Conservation (phyloP, 2,888 invertebrate species). For the Crepidodera aurea region DNA sequence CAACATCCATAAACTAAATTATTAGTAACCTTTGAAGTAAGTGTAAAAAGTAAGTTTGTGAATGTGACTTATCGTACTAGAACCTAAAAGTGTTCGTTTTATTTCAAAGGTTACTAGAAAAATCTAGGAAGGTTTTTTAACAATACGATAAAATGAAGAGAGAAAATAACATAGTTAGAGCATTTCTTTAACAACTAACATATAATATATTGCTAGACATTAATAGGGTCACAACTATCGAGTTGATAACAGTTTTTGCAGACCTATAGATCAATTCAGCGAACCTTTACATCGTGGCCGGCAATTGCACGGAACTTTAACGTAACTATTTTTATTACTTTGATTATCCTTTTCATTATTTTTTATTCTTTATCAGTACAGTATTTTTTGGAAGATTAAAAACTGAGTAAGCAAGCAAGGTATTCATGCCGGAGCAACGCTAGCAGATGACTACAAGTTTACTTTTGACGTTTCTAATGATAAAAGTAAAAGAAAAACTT, state of each 20-base stretch:
- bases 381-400: too few relatives aligned
- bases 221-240: conserved; percentile 51
- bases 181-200: conserved; percentile 54
- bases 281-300: too few relatives aligned
- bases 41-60: conserved; percentile 32
- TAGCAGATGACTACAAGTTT: too few relatives aligned
- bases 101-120: conserved; percentile 29
- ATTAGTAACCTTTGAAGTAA: conserved; percentile 32
- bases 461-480: too few relatives aligned
- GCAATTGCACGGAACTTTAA: too few relatives aligned
- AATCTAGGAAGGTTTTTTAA: conserved; percentile 28
- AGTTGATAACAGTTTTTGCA: conserved; percentile 40
- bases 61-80: conserved; percentile 28
- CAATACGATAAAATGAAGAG: conserved; percentile 45
- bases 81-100: conserved; percentile 27
- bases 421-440: too few relatives aligned
- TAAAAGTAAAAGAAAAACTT: too few relatives aligned
- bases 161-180: conserved; percentile 47
- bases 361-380: too few relatives aligned
- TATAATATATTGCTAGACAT: conserved; percentile 58
- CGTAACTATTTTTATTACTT: too few relatives aligned
- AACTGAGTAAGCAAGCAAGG: too few relatives aligned
- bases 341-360: too few relatives aligned
- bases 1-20: not conserved
- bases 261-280: conserved; percentile 28